These are phyloP conservation scores for Drosophila lacteicornis DNA, from an alignment of 1,140 invertebrate genomes.

Conservation along the genomic window DNA sequence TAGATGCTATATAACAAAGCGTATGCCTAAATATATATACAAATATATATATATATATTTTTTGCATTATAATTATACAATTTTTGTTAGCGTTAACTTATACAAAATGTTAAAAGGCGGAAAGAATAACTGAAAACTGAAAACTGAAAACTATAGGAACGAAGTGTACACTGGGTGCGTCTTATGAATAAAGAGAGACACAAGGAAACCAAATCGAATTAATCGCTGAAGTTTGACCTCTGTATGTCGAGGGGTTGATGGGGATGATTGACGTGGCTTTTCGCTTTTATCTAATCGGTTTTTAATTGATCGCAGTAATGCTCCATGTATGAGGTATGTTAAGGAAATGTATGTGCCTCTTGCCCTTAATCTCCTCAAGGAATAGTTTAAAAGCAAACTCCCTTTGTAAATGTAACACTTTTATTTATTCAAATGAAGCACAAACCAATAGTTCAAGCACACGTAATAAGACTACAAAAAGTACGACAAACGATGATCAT, in stretches of 20 bases:
- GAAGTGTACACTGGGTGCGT: constrained; percentile 58
- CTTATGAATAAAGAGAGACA: constrained; percentile 58
- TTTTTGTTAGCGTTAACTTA: constrained; percentile 61
- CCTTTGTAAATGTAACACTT: neutral
- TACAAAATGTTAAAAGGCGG: constrained; percentile 52
- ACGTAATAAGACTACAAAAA: constrained; percentile 5
- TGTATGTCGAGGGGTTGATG: neutral
- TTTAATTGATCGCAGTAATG: neutral
- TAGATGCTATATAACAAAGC: constrained; percentile 64
- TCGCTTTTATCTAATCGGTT: constrained; percentile 25
- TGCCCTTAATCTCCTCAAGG: neutral
- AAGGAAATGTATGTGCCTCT: neutral
- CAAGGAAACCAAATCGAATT: constrained; percentile 31
- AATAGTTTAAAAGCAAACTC: constrained; percentile 2
- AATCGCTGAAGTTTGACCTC: constrained; percentile 11
- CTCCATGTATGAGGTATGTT: neutral
- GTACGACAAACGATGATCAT: neutral
- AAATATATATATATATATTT: constrained; percentile 59
- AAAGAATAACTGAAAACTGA: constrained; percentile 26
- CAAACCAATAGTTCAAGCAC: constrained; percentile 1
- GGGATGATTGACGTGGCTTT: neutral
- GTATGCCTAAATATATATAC: constrained; percentile 64
- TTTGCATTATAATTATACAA: constrained; percentile 63
- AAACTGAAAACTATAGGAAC: constrained; percentile 49
- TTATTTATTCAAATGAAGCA: constrained; percentile 41